Percentiles rank a stretch among this genome's conserved stretches.
These are phyloP conservation scores for Synodontis membranacea DNA, from an alignment of 2,113 vertebrate genomes.

Conservation along the genomic window DNA sequence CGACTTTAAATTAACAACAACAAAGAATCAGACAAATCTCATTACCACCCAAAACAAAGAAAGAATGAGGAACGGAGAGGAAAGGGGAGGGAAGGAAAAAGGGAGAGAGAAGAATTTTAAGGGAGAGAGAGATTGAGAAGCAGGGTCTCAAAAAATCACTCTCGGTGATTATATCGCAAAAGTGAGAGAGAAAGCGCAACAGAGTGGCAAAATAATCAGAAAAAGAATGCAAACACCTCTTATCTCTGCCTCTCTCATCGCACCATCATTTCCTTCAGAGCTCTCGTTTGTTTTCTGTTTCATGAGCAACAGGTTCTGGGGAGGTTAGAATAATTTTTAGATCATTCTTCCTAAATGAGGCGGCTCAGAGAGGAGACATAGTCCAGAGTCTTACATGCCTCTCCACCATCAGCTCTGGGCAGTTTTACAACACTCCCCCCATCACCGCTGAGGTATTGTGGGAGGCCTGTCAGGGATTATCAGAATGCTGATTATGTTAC, in stretches of 20 bases:
- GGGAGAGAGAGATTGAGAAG: background rate
- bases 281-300: slow-evolving; percentile 49
- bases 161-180: slow-evolving; percentile 34
- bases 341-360: slow-evolving; percentile 58
- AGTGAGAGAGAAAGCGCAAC: slow-evolving; percentile 19
- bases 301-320: slow-evolving; percentile 23
- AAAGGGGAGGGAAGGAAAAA: slow-evolving; percentile 6
- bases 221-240: slow-evolving; percentile 33
- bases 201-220: slow-evolving; percentile 47
- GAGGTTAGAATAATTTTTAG: slow-evolving; percentile 33
- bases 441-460: background rate
- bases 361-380: slow-evolving; percentile 18
- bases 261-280: slow-evolving; percentile 36
- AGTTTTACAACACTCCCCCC: background rate
- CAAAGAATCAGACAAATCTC: slow-evolving; percentile 37
- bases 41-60: slow-evolving; percentile 27
- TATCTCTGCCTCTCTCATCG: slow-evolving; percentile 56
- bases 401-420: slow-evolving; percentile 16
- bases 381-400: slow-evolving; percentile 31
- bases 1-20: slow-evolving; percentile 44
- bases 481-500: slow-evolving; percentile 39
- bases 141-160: slow-evolving; percentile 17
- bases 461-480: slow-evolving; percentile 47
- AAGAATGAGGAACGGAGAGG: slow-evolving; percentile 25
- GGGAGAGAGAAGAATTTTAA: background rate